Evolutionary conservation across 1,140 invertebrate species (phyloP), one percentile per base, ranked within the genome.

Genomic region (Nixonia krombeini): DNA sequence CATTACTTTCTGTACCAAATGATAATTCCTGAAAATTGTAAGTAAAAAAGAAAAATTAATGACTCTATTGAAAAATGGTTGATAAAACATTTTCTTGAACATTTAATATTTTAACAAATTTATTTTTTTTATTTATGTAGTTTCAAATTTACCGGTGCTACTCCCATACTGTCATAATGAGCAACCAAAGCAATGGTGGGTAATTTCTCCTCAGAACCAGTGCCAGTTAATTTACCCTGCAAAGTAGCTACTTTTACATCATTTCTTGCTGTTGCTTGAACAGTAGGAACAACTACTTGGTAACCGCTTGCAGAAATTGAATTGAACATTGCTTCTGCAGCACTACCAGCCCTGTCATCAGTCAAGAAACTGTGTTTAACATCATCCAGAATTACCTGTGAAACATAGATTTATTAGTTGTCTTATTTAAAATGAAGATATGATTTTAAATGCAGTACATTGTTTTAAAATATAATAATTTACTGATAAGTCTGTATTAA

Each of bases 251-350:
- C 88, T 80, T 94, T 93, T 44, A 93, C 89, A 71, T 97, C 94
- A 55, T 89, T 84, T 68, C 92, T 91, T 3, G 89, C 81, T 75
- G 89, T 90, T 0, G 91, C 87, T 63, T 92, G 88, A 33, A 90
- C 88, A 41, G 92, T 88, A 69, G 88, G 87, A 9, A 95, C 88
- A 33, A 94, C 91, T 59, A 96, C 88, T 85, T 96, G 94, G 79
- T 95, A 96, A 18, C 96, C 95, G 89, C 96, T 97, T 4, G 94
- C 94, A n/a, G 93, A 93, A 21, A 97, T 90, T 15, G 93, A 91
- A 74, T 92, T 91, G 42, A 96, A 83, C 74, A 98, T 86, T 9
- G 94, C 93, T 80, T 93, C 90, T 26, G 92, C 80, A 15, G 93
- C 93, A 25, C 91, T 90, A 8, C 79, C 78, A 31, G 87, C 80